phyloP scores from a whole-genome alignment of 2,113 vertebrate genomes.

The Erythrocebus patas region DNA sequence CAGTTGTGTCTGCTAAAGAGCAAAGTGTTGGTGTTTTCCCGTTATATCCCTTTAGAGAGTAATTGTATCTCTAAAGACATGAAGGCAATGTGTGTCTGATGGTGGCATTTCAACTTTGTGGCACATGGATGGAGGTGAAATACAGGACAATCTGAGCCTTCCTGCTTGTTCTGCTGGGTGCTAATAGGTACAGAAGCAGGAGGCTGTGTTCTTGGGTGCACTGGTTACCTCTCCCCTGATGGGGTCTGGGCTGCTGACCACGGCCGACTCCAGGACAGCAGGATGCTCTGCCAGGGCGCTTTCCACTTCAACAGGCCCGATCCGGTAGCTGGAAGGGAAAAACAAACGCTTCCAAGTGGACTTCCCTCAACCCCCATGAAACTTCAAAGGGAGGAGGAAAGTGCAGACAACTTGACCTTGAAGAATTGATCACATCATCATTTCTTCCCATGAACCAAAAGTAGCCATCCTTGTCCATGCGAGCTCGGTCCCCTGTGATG shows the following conservation, averaged over 20 bases:
- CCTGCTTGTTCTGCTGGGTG: neutral
- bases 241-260: slow-evolving; percentile 89
- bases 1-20: neutral
- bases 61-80: neutral
- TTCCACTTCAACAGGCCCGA: slow-evolving; percentile 88
- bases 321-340: slow-evolving; percentile 83
- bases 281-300: slow-evolving; percentile 86
- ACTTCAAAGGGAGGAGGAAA: neutral
- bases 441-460: slow-evolving; percentile 87
- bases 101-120: neutral
- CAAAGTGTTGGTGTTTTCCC: neutral
- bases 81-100: neutral
- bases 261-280: slow-evolving; percentile 87
- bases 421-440: slow-evolving; percentile 88
- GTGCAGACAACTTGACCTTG: slow-evolving; percentile 80
- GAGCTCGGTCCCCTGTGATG: slow-evolving; percentile 85
- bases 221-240: slow-evolving; percentile 85
- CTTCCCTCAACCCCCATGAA: neutral
- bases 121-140: neutral
- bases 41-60: neutral
- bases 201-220: neutral
- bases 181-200: neutral
- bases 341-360: neutral
- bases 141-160: neutral
- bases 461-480: slow-evolving; percentile 86